Evolutionary conservation across 2,113 vertebrate species (phyloP).

Genomic region (Callocephalon fimbriatum): DNA sequence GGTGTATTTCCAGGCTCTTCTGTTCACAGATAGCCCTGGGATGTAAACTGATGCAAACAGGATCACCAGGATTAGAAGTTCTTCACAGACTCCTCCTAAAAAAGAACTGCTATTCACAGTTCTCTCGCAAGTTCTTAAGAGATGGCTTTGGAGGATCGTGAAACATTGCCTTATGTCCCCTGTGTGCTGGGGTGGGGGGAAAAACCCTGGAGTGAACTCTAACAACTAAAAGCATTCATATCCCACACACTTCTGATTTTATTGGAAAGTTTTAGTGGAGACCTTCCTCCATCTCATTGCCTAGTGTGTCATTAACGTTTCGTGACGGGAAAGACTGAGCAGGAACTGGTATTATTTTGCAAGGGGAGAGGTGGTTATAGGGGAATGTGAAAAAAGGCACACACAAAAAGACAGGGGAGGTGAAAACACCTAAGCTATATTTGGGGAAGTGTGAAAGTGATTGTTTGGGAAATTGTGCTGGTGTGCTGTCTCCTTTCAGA

Average conservation of each 20-base stretch:
- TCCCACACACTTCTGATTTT: neutral
- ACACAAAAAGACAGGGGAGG: neutral
- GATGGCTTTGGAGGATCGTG: neutral
- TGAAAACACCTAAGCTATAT: neutral
- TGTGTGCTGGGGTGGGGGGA: neutral
- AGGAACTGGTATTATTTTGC: neutral
- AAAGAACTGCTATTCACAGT: constrained; percentile 30
- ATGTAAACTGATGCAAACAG: constrained; percentile 33
- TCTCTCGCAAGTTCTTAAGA: neutral
- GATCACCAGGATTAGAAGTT: constrained; percentile 35
- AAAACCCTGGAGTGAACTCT: neutral
- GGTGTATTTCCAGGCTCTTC: constrained; percentile 7
- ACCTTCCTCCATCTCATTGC: neutral
- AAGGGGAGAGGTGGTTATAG: neutral
- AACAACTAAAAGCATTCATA: neutral
- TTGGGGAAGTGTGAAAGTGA: neutral
- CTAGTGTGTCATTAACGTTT: neutral
- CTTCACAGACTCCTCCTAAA: constrained; percentile 1
- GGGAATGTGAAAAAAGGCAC: neutral
- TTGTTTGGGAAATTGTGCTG: neutral
- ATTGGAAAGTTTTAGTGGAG: neutral
- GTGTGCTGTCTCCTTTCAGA: neutral
- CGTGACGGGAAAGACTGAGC: neutral
- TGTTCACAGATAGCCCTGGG: constrained; percentile 1
- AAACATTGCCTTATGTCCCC: neutral